These are phyloP conservation scores for Procambarus virginalis DNA, from an alignment of 1,140 invertebrate species.

Conservation along the genomic window DNA sequence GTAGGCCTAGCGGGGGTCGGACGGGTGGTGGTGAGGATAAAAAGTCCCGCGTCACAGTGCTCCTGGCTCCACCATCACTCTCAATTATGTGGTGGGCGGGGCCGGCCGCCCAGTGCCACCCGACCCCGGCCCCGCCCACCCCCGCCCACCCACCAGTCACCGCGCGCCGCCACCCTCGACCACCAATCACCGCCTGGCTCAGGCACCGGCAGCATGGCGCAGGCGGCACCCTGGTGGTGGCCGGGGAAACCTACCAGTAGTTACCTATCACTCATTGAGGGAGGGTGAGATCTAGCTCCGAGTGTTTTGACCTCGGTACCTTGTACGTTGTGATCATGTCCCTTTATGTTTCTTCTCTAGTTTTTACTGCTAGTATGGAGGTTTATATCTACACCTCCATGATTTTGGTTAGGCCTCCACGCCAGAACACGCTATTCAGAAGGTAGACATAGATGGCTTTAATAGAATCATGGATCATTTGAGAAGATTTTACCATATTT, in stretches of 20 bases:
- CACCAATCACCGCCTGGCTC: neutral
- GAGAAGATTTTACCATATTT: too few relatives aligned
- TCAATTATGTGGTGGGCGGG: slow-evolving; percentile 60
- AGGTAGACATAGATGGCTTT: too few relatives aligned
- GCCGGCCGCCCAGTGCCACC: slow-evolving; percentile 19
- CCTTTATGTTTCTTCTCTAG: too few relatives aligned
- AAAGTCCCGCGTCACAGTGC: slow-evolving; percentile 61
- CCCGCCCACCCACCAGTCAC: slow-evolving; percentile 3
- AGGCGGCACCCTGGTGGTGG: slow-evolving; percentile 26
- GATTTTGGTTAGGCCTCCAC: too few relatives aligned
- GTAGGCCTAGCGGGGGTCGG: slow-evolving; percentile 51
- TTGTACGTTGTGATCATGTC: too few relatives aligned
- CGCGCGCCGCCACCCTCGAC: neutral
- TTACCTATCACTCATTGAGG: too few relatives aligned
- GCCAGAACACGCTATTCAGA: too few relatives aligned
- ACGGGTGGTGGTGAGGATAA: slow-evolving; percentile 46
- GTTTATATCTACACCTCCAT: too few relatives aligned
- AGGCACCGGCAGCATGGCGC: slow-evolving; percentile 29
- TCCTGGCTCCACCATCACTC: slow-evolving; percentile 48
- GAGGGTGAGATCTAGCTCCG: too few relatives aligned
- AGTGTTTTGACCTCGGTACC: too few relatives aligned
- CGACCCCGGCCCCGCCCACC: slow-evolving; percentile 33
- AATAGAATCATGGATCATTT: too few relatives aligned
- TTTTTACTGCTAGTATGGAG: too few relatives aligned
- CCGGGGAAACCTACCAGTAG: neutral